Evolutionary conservation across 2,113 vertebrate genomes (phyloP), one percentile per base, ranked within the genome.

Genomic region (Pomatorhinus ruficollis): DNA sequence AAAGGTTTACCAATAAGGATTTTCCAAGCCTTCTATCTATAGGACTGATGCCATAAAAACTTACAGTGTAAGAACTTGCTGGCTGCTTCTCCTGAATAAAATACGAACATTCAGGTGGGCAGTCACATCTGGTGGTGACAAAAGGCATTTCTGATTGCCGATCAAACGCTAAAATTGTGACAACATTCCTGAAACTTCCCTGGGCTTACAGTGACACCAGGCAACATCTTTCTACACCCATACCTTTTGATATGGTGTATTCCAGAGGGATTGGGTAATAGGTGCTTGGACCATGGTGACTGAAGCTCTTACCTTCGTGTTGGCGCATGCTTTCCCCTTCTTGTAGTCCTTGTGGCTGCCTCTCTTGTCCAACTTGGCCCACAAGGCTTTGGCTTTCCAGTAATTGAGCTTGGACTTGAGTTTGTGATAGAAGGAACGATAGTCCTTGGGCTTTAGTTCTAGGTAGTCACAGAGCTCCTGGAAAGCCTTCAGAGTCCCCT

Each of bases 321-420:
- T 99, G 84, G 98, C 93, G 98, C 99, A 99, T 8, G 98, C 99
- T 59, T 99, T 98, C 72, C 99, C 99, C 97, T 99, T 99, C 96
- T 99, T 99, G 96, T 99, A 99, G 96, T 99, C 99, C 95, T 99
- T 99, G 60, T 99, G 99, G 95, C 98, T 97, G 54, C 99, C 99
- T 89, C 99, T 97, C 95, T 99, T 99, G 97, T 99, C 99, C 94
- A 99, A 94, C 94, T 99, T 99, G 61, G 98, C 98, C 99, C 99
- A 99, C 59, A 99, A 98, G 19, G 99, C 99, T 97, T 99, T 99
- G 95, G 99, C 99, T 98, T 99, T 99, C 99, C 99, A 99, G 97
- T 99, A 99, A 98, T 99, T 99, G 79, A 99, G 99, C 95, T 98
- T 99, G 96, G 99, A 99, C 97, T 99, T 99, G 91, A 99, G 99